Base-by-base conservation (phyloP, 2,797 vertebrate genomes). In the Microctenopoma lineatum region DNA sequence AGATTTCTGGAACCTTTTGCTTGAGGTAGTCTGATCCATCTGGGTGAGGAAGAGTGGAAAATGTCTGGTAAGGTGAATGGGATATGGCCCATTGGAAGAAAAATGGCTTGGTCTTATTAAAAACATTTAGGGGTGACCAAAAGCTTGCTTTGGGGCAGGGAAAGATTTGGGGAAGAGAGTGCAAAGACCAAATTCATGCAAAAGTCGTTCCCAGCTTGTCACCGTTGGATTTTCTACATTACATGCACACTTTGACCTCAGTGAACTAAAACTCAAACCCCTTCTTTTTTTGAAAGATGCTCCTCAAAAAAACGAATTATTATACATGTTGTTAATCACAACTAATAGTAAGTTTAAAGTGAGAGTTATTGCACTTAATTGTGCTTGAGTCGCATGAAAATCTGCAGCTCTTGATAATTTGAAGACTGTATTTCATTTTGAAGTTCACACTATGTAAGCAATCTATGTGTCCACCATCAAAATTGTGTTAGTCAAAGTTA, bases 51-150 rank as follows among this genome's bases (percentile, higher is more conserved):
- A 75, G 79, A 86, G 77, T 80, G 83, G 87, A 89, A 91, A 79
- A 82, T 87, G 84, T 85, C 79, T 82, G 77, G 73, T 84, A 89
- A 89, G 85, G 83, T 89, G 83, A 89, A 90, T 72, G 82, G 87
- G 84, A 90, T 87, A 83, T 74, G 88, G 86, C 72, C 82, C 80
- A 82, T 75, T 85, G 79, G 79, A 89, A 85, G 79, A 89, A 89
- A 88, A 88, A 87, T 80, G 67, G 69, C 80, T 80, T 51, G 76
- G 80, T 74, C 64, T 79, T 88, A 83, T 86, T 86, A 70, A 84
- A 89, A 87, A 85, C 83, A 83, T 84, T 79, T 59, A 75, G 47
- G 77, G 77, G 66, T 45, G 63, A 70, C 65, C 73, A 44, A 76
- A 74, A 54, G 51, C 75, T 57, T 59, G 59, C 68, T 87, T 56